Conservation (phyloP, 2,888 invertebrate species). For the Cerceris rybyensis region DNA sequence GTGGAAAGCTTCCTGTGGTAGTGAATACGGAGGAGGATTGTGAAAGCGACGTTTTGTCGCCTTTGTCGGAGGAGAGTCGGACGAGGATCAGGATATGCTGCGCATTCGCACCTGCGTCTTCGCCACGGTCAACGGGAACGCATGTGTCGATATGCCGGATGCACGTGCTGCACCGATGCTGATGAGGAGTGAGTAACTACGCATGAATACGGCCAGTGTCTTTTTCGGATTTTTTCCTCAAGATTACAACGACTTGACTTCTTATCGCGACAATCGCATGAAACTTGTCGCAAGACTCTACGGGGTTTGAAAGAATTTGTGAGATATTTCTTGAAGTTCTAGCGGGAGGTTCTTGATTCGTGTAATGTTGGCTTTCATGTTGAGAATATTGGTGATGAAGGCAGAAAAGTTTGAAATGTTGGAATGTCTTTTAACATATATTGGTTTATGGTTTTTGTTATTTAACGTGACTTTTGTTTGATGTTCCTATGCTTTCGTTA, state of each 20-base stretch:
- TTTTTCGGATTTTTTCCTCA: neutral
- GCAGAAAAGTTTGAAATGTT: too few relatives aligned
- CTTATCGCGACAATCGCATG: too few relatives aligned
- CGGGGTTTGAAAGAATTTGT: too few relatives aligned
- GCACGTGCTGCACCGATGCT: slow-evolving; percentile 50
- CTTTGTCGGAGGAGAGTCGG: slow-evolving; percentile 25
- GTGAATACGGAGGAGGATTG: slow-evolving; percentile 35
- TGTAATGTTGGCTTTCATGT: too few relatives aligned
- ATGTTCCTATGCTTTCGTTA: too few relatives aligned
- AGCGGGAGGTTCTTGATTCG: too few relatives aligned
- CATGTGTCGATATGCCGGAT: slow-evolving; percentile 57
- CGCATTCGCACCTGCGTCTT: slow-evolving; percentile 61
- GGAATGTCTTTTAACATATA: too few relatives aligned
- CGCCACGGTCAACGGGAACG: slow-evolving; percentile 43
- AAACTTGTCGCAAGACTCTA: too few relatives aligned
- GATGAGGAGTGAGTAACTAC: slow-evolving; percentile 52
- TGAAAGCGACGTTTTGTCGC: slow-evolving; percentile 23
- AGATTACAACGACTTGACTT: neutral
- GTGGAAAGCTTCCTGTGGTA: slow-evolving; percentile 3
- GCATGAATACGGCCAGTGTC: neutral
- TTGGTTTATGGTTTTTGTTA: too few relatives aligned
- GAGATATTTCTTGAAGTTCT: too few relatives aligned
- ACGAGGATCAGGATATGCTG: slow-evolving; percentile 36
- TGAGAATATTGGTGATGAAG: too few relatives aligned
- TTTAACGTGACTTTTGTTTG: too few relatives aligned